Base-by-base conservation (phyloP, 2,113 vertebrate genomes). In the Megatriorchis doriae region DNA sequence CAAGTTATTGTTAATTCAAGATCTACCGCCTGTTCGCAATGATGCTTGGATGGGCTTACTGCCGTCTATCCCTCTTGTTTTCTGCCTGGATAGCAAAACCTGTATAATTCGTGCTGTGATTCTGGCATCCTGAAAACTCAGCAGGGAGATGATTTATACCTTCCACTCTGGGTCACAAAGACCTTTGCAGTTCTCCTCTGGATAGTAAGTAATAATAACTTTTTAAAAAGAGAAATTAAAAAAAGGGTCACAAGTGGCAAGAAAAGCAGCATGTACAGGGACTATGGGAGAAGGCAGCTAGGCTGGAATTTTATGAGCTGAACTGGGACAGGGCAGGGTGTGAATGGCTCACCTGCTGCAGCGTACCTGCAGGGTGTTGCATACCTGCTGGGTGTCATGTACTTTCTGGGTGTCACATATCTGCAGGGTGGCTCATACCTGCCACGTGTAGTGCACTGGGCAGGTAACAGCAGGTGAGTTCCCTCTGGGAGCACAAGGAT, bases 351-450 rank as follows among this genome's bases (percentile, higher is more conserved):
- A 32, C 22, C 34, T 4, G 34, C 25, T 31, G 62, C 71, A 14
- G 16, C 1, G 1, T 13, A 19, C 13, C 48, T 7, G 17, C 31
- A 4, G 11, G 13, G 17, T 27, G 32, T 6, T 29, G 6, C 16
- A 7, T 6, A 17, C 9, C 16, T 23, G 9, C 20, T 3, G n/a
- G 48, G 31, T 50, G 34, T 38, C 38, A 11, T 11, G 3, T 8
- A 47, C 22, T 32, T 40, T 26, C 20, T 17, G 23, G 38, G 11
- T 4, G 48, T 38, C 18, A 5, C 22, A 8, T 22, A 26, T 42
- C 58, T 12, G 6, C 11, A 4, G 32, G 55, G 25, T 52, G 47
- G 10, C 20, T 7, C 6, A 3, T 1, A 19, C 13, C 9, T 19
- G 12, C 17, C 17, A 7, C 19, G 9, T 13, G 38, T 3, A 50